phyloP scores from a whole-genome alignment of 2,113 vertebrate genomes.

The Clarias batrachus region DNA sequence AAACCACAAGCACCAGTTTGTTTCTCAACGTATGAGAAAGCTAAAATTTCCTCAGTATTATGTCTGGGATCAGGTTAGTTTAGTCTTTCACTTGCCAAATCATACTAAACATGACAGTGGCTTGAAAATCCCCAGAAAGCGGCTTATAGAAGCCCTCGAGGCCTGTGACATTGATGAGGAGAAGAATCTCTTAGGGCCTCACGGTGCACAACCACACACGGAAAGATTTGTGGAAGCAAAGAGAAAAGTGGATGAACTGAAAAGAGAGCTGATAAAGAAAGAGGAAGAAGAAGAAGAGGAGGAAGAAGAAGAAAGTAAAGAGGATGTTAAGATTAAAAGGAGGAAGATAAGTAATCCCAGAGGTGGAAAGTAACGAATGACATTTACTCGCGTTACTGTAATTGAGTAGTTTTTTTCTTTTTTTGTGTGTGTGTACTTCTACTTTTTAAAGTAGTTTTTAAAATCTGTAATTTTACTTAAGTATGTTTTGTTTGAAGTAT shows the following conservation, averaged over 20 bases:
- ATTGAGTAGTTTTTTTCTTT: too few relatives aligned
- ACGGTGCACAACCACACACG: too few relatives aligned
- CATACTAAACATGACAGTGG: too few relatives aligned
- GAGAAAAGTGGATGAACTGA: not conserved
- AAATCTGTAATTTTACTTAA: too few relatives aligned
- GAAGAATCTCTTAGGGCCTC: accelerated
- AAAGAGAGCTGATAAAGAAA: not conserved
- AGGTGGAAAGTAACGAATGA: too few relatives aligned
- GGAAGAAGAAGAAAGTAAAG: not conserved
- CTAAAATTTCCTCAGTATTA: not conserved
- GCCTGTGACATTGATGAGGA: not conserved
- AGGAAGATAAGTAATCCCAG: not conserved
- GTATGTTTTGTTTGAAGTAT: too few relatives aligned
- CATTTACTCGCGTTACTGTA: too few relatives aligned
- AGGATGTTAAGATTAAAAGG: not conserved
- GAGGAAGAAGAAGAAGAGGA: too few relatives aligned
- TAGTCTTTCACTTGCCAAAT: slow-evolving; percentile 45
- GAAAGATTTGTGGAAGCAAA: not conserved
- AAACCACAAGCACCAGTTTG: not conserved
- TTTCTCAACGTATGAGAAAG: not conserved
- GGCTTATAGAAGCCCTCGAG: slow-evolving; percentile 21
- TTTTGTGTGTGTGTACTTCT: too few relatives aligned
- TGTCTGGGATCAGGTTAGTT: slow-evolving; percentile 53
- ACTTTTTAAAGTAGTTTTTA: too few relatives aligned
- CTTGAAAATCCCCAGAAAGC: not conserved